Evolutionary conservation across 2,888 invertebrate genomes (phyloP).

Genomic region (Sphaerophoria rueppellii): DNA sequence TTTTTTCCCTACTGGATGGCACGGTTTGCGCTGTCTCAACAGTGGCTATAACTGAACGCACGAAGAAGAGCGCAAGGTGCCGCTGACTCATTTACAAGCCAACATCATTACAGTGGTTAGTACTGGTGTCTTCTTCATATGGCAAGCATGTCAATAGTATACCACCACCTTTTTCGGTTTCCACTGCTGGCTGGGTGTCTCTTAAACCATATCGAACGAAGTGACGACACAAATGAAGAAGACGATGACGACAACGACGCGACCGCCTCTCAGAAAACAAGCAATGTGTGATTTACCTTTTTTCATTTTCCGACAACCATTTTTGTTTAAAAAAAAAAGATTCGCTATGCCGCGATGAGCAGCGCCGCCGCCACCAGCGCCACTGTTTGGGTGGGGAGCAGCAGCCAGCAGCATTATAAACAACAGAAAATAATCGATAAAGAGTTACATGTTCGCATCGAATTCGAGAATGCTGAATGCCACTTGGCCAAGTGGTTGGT

Average conservation of each 20-base stretch:
- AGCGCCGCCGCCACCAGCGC: constrained; percentile 20
- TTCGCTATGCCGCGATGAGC: constrained; percentile 52
- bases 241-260: constrained; percentile 53
- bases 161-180: constrained; percentile 31
- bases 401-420: constrained; percentile 34
- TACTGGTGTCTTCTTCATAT: constrained; percentile 66
- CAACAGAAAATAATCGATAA: constrained; percentile 70
- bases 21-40: constrained; percentile 1
- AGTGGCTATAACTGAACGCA: constrained; percentile 55
- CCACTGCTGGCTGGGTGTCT: background rate
- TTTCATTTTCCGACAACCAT: constrained; percentile 66
- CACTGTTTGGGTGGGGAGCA: constrained; percentile 63
- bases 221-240: background rate
- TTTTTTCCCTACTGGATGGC: constrained; percentile 49
- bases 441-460: constrained; percentile 73
- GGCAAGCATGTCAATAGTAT: constrained; percentile 47
- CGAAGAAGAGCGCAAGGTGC: constrained; percentile 62
- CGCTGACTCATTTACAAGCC: constrained; percentile 36
- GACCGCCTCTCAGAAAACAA: constrained; percentile 65
- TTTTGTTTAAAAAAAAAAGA: constrained; percentile 54
- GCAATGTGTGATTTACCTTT: constrained; percentile 69
- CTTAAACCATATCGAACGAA: constrained; percentile 26
- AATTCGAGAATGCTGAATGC: constrained; percentile 72
- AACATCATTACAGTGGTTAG: constrained; percentile 2
- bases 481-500: constrained; percentile 70